Conservation (phyloP, 2,113 vertebrate genomes). For the Beaufortia kweichowensis region DNA sequence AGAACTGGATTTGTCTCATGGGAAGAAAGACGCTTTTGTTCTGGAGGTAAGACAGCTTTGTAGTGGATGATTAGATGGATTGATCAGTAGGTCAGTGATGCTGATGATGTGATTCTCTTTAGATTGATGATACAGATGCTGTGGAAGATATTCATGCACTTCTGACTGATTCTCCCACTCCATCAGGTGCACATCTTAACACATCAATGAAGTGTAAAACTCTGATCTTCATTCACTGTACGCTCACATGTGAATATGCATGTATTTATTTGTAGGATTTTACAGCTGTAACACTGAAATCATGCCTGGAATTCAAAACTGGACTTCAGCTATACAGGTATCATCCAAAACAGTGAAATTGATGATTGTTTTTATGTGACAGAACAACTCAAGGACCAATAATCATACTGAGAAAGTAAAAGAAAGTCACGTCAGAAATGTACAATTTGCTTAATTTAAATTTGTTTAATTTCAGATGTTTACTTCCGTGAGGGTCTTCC, state of each 20-base stretch:
- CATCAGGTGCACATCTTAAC: constrained; percentile 76
- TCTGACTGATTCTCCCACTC: constrained; percentile 86
- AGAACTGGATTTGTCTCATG: constrained; percentile 95
- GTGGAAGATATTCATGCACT: constrained; percentile 96
- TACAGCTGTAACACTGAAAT: constrained; percentile 97
- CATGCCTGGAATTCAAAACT: constrained; percentile 98
- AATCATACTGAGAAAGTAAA: too few relatives aligned
- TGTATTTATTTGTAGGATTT: constrained; percentile 79
- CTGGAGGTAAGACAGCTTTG: constrained; percentile 80
- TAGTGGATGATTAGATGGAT: background rate
- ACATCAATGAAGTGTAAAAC: background rate
- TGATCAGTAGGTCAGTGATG: background rate
- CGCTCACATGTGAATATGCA: background rate
- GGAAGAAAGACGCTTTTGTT: constrained; percentile 98
- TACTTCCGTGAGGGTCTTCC: constrained; percentile 91
- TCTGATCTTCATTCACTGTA: background rate
- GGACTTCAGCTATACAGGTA: constrained; percentile 95
- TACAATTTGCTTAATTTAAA: background rate
- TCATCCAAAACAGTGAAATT: background rate
- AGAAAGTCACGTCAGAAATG: too few relatives aligned
- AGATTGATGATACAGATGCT: constrained; percentile 98
- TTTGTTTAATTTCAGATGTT: constrained; percentile 87
- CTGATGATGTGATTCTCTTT: constrained; percentile 35
- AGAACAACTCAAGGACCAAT: too few relatives aligned
- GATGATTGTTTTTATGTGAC: too few relatives aligned